Evolutionary conservation across 2,113 vertebrate species (phyloP).

Genomic region (Dipodomys ordii): DNA sequence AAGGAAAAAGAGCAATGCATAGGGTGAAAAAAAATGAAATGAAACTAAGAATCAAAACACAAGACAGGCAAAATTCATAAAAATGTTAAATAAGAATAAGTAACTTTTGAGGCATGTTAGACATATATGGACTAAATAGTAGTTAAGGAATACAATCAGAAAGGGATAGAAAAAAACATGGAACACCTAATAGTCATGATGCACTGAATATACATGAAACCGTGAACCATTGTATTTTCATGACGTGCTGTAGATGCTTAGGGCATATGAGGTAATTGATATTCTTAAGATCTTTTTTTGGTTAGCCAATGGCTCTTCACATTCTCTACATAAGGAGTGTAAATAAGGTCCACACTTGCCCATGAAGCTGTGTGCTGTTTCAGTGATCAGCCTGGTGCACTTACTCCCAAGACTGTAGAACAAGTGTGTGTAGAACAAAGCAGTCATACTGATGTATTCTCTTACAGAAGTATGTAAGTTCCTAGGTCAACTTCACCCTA

Average conservation of each 20-base stretch:
- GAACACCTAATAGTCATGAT: conserved; percentile 19
- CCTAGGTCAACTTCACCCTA: not conserved
- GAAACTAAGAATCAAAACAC: conserved; percentile 18
- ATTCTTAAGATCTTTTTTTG: not conserved
- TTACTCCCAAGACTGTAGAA: not conserved
- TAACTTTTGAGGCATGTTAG: conserved; percentile 36
- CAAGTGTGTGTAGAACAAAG: not conserved
- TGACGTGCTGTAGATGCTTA: not conserved
- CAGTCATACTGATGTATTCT: not conserved
- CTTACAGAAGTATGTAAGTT: not conserved
- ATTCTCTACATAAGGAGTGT: not conserved
- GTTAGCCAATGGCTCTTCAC: not conserved
- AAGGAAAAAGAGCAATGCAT: not conserved
- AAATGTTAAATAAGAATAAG: not conserved
- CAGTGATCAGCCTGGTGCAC: not conserved
- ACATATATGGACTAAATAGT: not conserved
- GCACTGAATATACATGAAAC: not conserved
- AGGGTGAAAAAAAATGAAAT: conserved; percentile 38
- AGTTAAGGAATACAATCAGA: conserved; percentile 36
- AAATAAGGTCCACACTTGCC: conserved; percentile 30
- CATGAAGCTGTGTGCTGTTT: not conserved
- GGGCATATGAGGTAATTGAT: not conserved
- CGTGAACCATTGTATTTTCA: conserved; percentile 35
- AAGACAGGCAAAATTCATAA: not conserved
- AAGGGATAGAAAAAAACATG: conserved; percentile 1